Evolutionary conservation across 1,140 invertebrate genomes (phyloP).

Genomic region (Drosophila funebris): DNA sequence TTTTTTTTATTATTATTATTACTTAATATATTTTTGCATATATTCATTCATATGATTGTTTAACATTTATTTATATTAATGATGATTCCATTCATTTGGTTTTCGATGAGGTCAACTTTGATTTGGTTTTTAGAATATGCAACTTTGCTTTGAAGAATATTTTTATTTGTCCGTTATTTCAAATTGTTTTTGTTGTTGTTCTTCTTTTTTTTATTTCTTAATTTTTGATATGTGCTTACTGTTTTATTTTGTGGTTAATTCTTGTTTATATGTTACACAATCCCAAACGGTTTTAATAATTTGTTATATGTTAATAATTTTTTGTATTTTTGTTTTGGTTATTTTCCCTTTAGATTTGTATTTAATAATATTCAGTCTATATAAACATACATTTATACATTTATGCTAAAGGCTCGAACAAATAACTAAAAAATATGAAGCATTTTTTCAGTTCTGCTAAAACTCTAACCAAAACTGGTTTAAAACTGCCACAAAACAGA

Average conservation of each 20-base stretch:
- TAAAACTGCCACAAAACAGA: conserved; percentile 31
- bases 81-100: conserved; percentile 30
- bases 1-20: conserved; percentile 24
- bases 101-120: conserved; percentile 72
- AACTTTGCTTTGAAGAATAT: conserved; percentile 43
- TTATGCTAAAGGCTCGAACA: conserved; percentile 61
- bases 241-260: conserved; percentile 59
- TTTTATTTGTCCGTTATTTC: conserved; percentile 13
- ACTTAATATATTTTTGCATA: conserved; percentile 30
- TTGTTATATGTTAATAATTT: conserved; percentile 26
- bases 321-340: conserved; percentile 13
- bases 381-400: conserved; percentile 82
- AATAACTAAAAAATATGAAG: conserved; percentile 49
- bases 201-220: conserved; percentile 17
- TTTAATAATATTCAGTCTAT: conserved; percentile 82
- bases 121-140: conserved; percentile 59
- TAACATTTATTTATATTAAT: conserved; percentile 54
- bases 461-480: conserved; percentile 56
- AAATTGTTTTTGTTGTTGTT: not conserved
- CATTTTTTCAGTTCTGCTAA: conserved; percentile 65
- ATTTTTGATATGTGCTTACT: conserved; percentile 74
- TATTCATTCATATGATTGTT: conserved; percentile 63
- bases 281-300: conserved; percentile 29
- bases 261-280: conserved; percentile 49
- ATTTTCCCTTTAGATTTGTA: conserved; percentile 47